Evolutionary conservation across 2,113 vertebrate genomes (phyloP).

Genomic region (Ancistrus triradiatus): DNA sequence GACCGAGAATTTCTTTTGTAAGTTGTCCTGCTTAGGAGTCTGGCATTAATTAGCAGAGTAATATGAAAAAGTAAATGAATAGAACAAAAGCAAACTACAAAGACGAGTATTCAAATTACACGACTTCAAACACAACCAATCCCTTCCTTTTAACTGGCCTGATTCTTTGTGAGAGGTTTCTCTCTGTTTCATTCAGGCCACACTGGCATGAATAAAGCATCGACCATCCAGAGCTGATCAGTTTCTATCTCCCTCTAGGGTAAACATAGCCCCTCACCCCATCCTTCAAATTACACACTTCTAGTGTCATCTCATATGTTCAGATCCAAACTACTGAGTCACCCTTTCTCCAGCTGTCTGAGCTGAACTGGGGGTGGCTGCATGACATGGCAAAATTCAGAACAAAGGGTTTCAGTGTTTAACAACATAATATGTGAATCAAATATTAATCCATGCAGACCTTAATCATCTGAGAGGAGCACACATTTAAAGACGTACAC

Average conservation of each 20-base stretch:
- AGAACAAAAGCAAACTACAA: too few species aligned
- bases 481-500: slow-evolving; percentile 2
- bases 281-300: not conserved
- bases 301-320: not conserved
- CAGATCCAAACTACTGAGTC: not conserved
- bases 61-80: too few species aligned
- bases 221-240: not conserved
- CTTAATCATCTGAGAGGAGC: too few species aligned
- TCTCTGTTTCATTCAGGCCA: not conserved
- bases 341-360: not conserved
- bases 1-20: too few species aligned
- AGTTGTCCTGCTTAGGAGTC: too few species aligned
- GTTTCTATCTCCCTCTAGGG: not conserved
- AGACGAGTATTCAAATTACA: too few species aligned
- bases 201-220: slow-evolving; percentile 8
- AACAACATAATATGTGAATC: not conserved
- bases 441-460: not conserved
- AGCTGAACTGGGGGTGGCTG: not conserved
- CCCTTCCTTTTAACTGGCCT: too few species aligned
- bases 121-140: too few species aligned
- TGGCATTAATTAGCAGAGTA: too few species aligned
- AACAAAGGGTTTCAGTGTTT: slow-evolving; percentile 14
- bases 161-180: too few species aligned
- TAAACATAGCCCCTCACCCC: not conserved
- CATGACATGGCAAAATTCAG: slow-evolving; percentile 32